A percentile compares a stretch with the other conserved stretches of the same genome.
phyloP scores from a whole-genome alignment of 2,113 vertebrate genomes.

The Pongo abelii region DNA sequence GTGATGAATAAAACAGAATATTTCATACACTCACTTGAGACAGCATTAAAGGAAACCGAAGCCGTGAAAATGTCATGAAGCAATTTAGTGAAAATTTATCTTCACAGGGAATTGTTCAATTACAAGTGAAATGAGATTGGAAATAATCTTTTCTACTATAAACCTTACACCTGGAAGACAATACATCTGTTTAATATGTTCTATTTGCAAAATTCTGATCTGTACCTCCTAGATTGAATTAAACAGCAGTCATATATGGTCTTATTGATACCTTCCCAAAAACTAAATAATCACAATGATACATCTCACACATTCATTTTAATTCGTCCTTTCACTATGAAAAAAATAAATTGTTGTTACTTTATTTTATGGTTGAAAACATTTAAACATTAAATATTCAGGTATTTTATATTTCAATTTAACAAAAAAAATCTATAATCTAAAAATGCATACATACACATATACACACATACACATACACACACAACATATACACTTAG shows the following conservation, averaged over 20 bases:
- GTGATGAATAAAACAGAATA: conserved; percentile 57
- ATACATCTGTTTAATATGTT: conserved; percentile 74
- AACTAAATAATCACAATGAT: conserved; percentile 1
- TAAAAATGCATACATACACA: neutral
- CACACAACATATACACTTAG: neutral
- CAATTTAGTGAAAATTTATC: conserved; percentile 80
- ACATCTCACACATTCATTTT: conserved; percentile 21
- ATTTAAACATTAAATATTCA: conserved; percentile 37
- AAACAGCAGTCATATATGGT: neutral
- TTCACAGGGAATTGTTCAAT: conserved; percentile 72
- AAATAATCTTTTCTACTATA: conserved; percentile 78
- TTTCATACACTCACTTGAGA: conserved; percentile 64
- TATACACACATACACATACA: neutral
- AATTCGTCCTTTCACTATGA: neutral
- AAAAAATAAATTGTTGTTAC: neutral
- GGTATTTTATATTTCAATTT: neutral
- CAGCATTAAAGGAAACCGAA: conserved; percentile 60
- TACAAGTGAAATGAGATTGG: conserved; percentile 70
- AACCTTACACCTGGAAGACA: conserved; percentile 75
- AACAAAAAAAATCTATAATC: neutral
- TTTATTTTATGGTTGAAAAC: conserved; percentile 6
- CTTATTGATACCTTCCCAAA: conserved; percentile 19
- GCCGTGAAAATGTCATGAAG: conserved; percentile 75
- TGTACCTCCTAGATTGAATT: conserved; percentile 43
- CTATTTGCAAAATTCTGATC: conserved; percentile 50